Base-by-base conservation (phyloP, 1,140 invertebrate genomes). In the Eumaeus atala region DNA sequence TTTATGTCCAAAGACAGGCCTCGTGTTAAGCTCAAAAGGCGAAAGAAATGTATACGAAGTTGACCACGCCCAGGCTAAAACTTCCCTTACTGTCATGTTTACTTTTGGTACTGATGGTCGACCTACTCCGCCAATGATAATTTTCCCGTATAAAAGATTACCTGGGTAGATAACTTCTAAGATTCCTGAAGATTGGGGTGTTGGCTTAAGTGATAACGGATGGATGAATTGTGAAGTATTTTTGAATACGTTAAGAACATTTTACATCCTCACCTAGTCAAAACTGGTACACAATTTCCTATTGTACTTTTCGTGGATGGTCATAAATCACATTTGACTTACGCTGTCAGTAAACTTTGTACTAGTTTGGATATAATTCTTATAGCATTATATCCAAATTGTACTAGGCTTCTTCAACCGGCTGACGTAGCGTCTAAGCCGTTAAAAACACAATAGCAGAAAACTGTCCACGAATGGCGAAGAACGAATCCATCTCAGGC, bases 281-380 rank as follows among this genome's bases (percentile, higher is more conserved):
- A 56, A 54, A 47, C 4, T 2, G 42, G 40, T 12, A 67, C 64
- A 59, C 14, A 48, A 56, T 67, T 70, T 38, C 82, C 77, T 34
- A 61, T 78, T 12, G 69, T 84, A 14, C 47, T 84, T 16, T 84
- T 82, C 53, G 56, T 86, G 9, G 74, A 85, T 66, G 81, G 78
- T 1, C 77, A 86, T 48, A 72, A 67, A 36, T 72, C 72, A 5
- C 77, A 85, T 50, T 14, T 79, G 2, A 72, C 66, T 0, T 55
- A 37, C 11, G 35, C 59, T 38, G 51, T 66, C 11, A 66, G 66
- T 58, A 34, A 74, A 38, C 62, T 84, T 6, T 83, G 78, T 65
- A 18, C 47, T 11, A 49, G 69, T 17, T 56, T 77, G 58, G 6
- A 58, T 8, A 79, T 84, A 37, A 56, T 72, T 53, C 59, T 83